Evolutionary conservation across 2,888 invertebrate species (phyloP), one percentile per base, ranked within the genome.

Genomic region (Diaprepes abbreviatus): DNA sequence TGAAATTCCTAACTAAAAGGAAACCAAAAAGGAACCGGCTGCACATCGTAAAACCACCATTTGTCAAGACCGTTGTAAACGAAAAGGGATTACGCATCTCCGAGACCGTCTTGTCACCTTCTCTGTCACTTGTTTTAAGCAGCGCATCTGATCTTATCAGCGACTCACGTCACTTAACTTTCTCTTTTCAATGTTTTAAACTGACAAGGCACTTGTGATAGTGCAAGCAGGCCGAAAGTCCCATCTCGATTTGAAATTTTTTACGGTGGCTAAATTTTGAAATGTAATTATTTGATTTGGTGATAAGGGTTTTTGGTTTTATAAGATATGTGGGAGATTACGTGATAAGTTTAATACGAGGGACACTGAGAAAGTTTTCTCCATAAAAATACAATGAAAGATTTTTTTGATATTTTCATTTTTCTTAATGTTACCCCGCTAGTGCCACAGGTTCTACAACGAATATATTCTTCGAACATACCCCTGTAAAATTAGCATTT

Each of bases 91-190:
- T 63, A 68, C 62, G 63, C 50, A 57, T 62, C 68, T 62, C 54
- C 62, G 57, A 55, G 17, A 50, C 33, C 28, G 68, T 68, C 68
- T 68, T 68, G 68, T 68, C 68, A 68, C 62, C 68, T 66, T 59
- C 50, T 48, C 63, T 68, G 68, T 68, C 68, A 68, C 68, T 57
- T 66, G 59, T 66, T 66, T 66, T 52, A 66, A 66, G 66, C 50
- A 40, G 40, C 52, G 40, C 50, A 50, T 58, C 52, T 59, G 66
- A 66, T 66, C 52, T 59, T 66, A 66, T 66, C 66, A 59, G 40
- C 4, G 38, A 59, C 58, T 66, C 59, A 40, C 66, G 66, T 66
- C 66, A 66, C 48, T 66, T 66, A 50, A 66, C 66, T 66, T 66
- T 66, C 66, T 59, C 66, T 59, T 58, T 59, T 59, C 50, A 48